Percentiles rank a stretch among this genome's conserved stretches.
Conservation (phyloP, 53 echinoderm and acorn worm genomes). For the Glandiceps talaboti region DNA sequence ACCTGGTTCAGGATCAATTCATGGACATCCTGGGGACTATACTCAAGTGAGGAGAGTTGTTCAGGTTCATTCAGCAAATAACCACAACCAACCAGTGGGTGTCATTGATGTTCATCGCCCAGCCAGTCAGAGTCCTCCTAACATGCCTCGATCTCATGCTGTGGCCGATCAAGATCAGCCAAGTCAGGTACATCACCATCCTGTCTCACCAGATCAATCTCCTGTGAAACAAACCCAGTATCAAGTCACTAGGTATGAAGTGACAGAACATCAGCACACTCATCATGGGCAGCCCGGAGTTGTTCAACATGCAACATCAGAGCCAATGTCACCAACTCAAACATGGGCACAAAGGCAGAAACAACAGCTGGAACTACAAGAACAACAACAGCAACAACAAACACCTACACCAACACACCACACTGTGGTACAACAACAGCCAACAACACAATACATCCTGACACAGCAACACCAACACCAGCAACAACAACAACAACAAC, state of each 20-base stretch:
- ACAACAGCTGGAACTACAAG: no score
- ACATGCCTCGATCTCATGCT: neutral
- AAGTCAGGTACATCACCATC: neutral
- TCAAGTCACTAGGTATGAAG: neutral
- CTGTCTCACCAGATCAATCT: neutral
- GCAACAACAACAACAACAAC: neutral
- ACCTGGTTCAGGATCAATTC: no score
- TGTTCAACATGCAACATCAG: neutral
- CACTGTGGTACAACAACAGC: neutral
- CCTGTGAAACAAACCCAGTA: neutral
- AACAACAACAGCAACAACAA: neutral
- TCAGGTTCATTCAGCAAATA: neutral
- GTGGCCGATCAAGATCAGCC: neutral
- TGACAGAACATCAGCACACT: neutral
- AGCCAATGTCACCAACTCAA: neutral
- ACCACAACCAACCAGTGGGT: neutral
- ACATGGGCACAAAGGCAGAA: neutral
- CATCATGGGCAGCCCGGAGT: no score
- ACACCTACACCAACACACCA: neutral
- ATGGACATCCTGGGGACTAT: neutral
- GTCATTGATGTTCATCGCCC: neutral
- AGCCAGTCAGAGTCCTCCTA: neutral
- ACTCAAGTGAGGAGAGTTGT: neutral
- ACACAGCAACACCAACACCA: neutral
- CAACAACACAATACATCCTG: neutral